phyloP scores from a whole-genome alignment of 2,888 invertebrate genomes.

The Troides aeacus region DNA sequence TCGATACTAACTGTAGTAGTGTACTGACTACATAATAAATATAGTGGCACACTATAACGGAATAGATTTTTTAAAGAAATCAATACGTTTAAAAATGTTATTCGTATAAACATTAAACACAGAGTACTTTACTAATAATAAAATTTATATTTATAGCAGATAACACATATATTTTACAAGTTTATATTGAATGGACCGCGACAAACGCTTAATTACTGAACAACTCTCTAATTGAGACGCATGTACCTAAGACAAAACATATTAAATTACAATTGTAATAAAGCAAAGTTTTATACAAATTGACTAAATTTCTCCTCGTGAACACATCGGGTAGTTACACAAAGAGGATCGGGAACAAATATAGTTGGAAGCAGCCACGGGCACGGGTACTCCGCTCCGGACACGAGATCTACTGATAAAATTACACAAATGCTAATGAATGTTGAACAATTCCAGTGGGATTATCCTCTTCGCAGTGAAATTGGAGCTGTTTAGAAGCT shows the following conservation, averaged over 20 bases:
- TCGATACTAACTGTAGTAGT: too few relatives aligned
- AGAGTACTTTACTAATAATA: too few relatives aligned
- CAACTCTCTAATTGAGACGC: background rate
- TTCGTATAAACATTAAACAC: too few relatives aligned
- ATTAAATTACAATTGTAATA: background rate
- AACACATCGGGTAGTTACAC: constrained; percentile 47
- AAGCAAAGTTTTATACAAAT: constrained; percentile 13
- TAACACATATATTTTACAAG: too few relatives aligned
- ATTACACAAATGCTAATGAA: constrained; percentile 75
- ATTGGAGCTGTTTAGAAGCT: constrained; percentile 60
- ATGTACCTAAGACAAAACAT: background rate
- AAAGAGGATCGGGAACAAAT: constrained; percentile 54
- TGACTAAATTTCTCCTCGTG: constrained; percentile 29
- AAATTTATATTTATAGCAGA: too few relatives aligned
- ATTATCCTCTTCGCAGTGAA: constrained; percentile 64
- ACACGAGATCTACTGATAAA: constrained; percentile 58
- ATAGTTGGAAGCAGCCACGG: constrained; percentile 33
- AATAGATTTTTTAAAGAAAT: too few relatives aligned
- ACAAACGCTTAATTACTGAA: background rate
- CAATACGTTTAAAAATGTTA: too few relatives aligned
- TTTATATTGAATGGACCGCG: background rate
- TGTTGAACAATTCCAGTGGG: constrained; percentile 57
- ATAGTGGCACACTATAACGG: too few relatives aligned
- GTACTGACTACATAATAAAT: too few relatives aligned
- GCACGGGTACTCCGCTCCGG: constrained; percentile 30